Base-by-base conservation (phyloP, 92 coral and sea anemone species). In the Epizoanthus illoricatus region DNA sequence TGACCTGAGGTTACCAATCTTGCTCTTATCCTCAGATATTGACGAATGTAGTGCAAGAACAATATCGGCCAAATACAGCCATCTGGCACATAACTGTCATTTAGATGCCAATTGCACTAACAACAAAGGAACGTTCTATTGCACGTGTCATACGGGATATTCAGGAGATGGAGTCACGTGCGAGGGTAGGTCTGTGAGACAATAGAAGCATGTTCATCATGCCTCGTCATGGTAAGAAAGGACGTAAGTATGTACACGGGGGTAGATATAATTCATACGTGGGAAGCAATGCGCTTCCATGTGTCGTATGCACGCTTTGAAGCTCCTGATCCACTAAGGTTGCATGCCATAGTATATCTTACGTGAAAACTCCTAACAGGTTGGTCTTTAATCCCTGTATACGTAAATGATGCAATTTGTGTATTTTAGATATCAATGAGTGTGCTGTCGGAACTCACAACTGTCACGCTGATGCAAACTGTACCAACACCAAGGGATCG, bases 401-500 rank as follows among this genome's bases (percentile, higher is more conserved):
- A 24, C 15, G 23, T 41, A 5, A 52, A 42, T 20, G 3, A 3
- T 65, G 0, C 18, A 13, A 40, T 49, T 8, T 74, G 21, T 56
- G 45, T 2, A 10, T 40, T 79, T n/a, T 23, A 79, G 83, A 79
- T 61, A 79, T 41, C 57, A 45, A 79, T 17, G 83, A 79, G 58
- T 79, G 83, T 79, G 54, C 54, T 28, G 36, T 57, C 23, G 63
- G 45, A 18, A 23, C 43, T 43, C 62, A 69, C 17, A 69, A 81
- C 54, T 81, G 76, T 40, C 85, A 64, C 66, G 43, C n/a, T 10
- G 73, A 75, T 61, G 84, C 87, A 62, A 45, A 36, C 62, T 84
- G 74, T 17, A 75, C 80, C 54, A 84, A 89, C 81, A 89, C 89
- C 69, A 67, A 71, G 49, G 92, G 92, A 54, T 86, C 90, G 45